Conservation (phyloP, 2,113 vertebrate genomes). For the Chiloscyllium plagiosum region DNA sequence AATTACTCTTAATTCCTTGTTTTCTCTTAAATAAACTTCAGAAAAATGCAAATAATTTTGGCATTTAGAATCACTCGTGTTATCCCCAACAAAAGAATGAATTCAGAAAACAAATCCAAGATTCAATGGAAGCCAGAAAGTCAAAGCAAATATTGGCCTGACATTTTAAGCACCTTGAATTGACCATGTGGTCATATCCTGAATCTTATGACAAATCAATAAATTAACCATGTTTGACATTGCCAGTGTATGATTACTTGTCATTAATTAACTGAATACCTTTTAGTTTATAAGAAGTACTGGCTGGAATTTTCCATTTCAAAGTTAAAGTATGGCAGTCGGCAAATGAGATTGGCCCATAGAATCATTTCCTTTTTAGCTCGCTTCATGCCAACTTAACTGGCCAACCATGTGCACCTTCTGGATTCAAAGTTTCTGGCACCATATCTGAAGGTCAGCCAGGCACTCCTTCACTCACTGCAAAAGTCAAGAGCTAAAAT, state of each 20-base stretch:
- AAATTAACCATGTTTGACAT: not conserved
- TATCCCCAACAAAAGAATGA: not conserved
- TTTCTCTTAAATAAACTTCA: not conserved
- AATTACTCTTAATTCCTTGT: not conserved
- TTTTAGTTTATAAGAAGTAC: not conserved
- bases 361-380: no score
- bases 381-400: no score
- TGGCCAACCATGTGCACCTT: no score
- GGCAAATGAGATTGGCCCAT: no score
- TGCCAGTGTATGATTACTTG: not conserved
- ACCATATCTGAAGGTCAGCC: no score
- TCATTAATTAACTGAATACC: not conserved
- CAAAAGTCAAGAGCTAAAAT: no score
- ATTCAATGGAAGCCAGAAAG: not conserved
- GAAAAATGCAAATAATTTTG: not conserved
- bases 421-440: no score
- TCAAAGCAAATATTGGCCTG: not conserved
- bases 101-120: not conserved
- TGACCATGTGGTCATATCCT: not conserved
- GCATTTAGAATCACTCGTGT: not conserved
- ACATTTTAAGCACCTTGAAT: not conserved
- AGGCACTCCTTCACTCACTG: no score
- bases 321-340: no score
- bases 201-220: not conserved
- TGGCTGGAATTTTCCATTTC: no score